A percentile compares a stretch with the other conserved stretches of the same genome.
phyloP scores from a whole-genome alignment of 2,888 invertebrate species.

The Yponomeuta plumbellus region DNA sequence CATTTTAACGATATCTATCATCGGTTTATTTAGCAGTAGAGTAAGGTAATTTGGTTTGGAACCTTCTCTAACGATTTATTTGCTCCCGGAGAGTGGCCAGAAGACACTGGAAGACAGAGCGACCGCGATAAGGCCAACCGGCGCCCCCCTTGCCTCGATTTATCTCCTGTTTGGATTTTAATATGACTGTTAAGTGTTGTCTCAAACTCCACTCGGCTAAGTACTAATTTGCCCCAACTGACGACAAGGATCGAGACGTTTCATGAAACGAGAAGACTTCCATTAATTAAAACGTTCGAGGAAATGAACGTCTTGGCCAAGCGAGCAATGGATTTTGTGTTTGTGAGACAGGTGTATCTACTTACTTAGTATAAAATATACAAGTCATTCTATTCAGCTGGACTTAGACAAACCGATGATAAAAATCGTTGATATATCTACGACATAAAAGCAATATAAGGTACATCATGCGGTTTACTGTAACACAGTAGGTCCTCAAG shows the following conservation, averaged over 20 bases:
- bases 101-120: slow-evolving; percentile 7
- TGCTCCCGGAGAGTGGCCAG: background rate
- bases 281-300: background rate
- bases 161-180: slow-evolving; percentile 68
- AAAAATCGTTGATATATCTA: too few species aligned
- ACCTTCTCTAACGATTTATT: background rate
- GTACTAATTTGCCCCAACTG: slow-evolving; percentile 60
- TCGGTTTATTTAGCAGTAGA: too few species aligned
- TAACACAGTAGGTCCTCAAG: too few species aligned
- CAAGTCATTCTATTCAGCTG: too few species aligned
- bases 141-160: slow-evolving; percentile 31
- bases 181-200: slow-evolving; percentile 72
- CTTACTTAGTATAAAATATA: too few species aligned
- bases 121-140: slow-evolving; percentile 35
- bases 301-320: background rate
- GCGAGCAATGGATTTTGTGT: background rate
- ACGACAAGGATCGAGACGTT: background rate
- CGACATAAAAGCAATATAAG: too few species aligned
- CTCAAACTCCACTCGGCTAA: slow-evolving; percentile 60
- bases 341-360: too few species aligned
- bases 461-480: too few species aligned
- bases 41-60: background rate
- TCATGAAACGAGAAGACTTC: background rate
- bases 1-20: too few species aligned
- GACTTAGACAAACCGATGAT: too few species aligned